Percentiles rank a stretch among this genome's conserved stretches.
Conservation (phyloP, 2,797 vertebrate species). For the Macropodus opercularis region DNA sequence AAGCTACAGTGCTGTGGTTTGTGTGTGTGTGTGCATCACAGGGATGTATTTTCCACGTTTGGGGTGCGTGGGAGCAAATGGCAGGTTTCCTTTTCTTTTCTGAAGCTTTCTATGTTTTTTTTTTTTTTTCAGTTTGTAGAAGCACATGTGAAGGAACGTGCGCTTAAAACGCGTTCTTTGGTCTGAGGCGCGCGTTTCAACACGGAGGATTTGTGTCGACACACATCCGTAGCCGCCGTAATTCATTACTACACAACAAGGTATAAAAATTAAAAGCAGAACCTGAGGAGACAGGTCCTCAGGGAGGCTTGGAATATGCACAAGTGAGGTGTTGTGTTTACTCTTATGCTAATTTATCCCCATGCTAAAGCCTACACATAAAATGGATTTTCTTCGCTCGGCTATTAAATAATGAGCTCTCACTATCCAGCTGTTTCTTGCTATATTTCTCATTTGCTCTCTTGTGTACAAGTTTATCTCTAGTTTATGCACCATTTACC, state of each 20-base stretch:
- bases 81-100: neutral
- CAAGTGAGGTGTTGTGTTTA: slow-evolving; percentile 63
- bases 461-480: slow-evolving; percentile 9
- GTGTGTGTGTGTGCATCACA: slow-evolving; percentile 3
- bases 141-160: neutral
- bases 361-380: slow-evolving; percentile 52
- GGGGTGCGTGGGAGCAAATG: neutral
- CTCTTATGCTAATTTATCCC: slow-evolving; percentile 60
- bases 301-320: slow-evolving; percentile 44
- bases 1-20: neutral
- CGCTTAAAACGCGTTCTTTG: neutral
- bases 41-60: slow-evolving; percentile 1
- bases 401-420: slow-evolving; percentile 63
- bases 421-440: slow-evolving; percentile 43
- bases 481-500: slow-evolving; percentile 28
- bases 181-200: slow-evolving; percentile 6
- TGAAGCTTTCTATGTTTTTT: neutral
- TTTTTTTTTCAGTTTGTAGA: neutral
- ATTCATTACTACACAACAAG: slow-evolving; percentile 53
- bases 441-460: slow-evolving; percentile 21
- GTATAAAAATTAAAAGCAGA: slow-evolving; percentile 49
- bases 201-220: slow-evolving; percentile 18
- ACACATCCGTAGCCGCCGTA: slow-evolving; percentile 36
- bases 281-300: slow-evolving; percentile 39
- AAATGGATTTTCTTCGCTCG: slow-evolving; percentile 60